Base-by-base conservation (phyloP, 2,113 vertebrate genomes). In the Vireo altiloquus region DNA sequence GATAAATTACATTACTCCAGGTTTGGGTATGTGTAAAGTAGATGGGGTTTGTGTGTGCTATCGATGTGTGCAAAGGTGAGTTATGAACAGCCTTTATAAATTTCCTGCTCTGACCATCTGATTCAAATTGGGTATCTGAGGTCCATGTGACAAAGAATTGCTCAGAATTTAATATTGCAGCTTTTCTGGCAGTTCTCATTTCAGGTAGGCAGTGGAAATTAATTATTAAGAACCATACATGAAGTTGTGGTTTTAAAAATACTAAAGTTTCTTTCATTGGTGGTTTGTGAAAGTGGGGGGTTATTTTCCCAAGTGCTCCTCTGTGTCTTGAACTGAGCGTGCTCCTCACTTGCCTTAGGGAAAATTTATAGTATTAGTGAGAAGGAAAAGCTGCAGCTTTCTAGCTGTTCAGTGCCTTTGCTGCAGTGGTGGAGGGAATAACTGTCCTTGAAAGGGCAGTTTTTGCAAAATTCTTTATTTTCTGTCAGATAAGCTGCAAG, bases 1-100 rank as follows among this genome's bases (percentile, higher is more conserved):
- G 4, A 1, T 15, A 24, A 18, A 4, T 49, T n/a, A 18, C 5
- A 7, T 9, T 16, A 0, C 9, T 49, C 23, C 16, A n/a, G 15
- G 12, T 14, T 8, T 46, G 31, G 35, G 8, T 22, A 2, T 0
- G 1, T 10, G 1, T 82, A 3, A 76, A 33, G 2, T 15, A 5
- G 9, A 8, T 7, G 7, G 27, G 22, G 1, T 35, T 37, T 66
- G 20, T 39, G 17, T 22, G 61, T 84, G 27, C 12, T 16, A 0
- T 5, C 30, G 23, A 10, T 50, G 1, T 2, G 19, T 42, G 33
- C 15, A 27, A 42, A 69, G 30, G 11, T 13, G 40, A 39, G 8
- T 39, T 83, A 12, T 13, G 23, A 82, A 16, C 9, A 24, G 25
- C 50, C 21, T 57, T 69, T 25, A 19, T 11, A 8, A 25, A 19